Evolutionary conservation across 2,113 vertebrate species (phyloP).

Genomic region (Cyanoderma ruficeps): DNA sequence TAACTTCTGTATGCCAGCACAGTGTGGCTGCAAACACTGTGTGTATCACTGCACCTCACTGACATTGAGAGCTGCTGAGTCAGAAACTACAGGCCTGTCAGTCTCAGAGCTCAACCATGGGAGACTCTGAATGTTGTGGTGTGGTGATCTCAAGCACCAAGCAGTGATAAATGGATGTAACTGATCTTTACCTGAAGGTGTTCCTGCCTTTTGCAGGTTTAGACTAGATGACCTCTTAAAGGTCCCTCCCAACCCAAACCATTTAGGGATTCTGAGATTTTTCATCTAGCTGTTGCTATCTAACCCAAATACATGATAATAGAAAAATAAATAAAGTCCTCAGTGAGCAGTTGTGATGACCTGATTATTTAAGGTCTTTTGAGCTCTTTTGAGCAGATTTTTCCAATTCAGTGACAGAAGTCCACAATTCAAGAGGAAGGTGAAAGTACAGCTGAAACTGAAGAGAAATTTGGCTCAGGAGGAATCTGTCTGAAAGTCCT

Average conservation of each 20-base stretch:
- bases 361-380: neutral
- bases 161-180: conserved; percentile 8
- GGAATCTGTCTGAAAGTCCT: neutral
- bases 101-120: neutral
- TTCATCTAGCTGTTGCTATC: neutral
- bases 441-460: neutral
- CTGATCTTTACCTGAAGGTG: neutral
- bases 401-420: neutral
- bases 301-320: neutral
- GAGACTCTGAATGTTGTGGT: neutral
- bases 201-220: neutral
- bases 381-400: neutral
- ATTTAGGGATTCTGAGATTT: neutral
- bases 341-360: neutral
- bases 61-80: neutral
- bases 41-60: neutral
- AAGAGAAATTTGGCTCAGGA: neutral
- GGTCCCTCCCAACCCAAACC: neutral
- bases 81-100: neutral
- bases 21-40: neutral
- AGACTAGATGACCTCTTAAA: neutral
- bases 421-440: neutral
- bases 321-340: neutral
- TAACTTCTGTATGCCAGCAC: neutral
- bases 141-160: neutral